These are phyloP conservation scores for Kryptopterus vitreolus DNA, from an alignment of 2,797 vertebrate species.

Conservation along the genomic window DNA sequence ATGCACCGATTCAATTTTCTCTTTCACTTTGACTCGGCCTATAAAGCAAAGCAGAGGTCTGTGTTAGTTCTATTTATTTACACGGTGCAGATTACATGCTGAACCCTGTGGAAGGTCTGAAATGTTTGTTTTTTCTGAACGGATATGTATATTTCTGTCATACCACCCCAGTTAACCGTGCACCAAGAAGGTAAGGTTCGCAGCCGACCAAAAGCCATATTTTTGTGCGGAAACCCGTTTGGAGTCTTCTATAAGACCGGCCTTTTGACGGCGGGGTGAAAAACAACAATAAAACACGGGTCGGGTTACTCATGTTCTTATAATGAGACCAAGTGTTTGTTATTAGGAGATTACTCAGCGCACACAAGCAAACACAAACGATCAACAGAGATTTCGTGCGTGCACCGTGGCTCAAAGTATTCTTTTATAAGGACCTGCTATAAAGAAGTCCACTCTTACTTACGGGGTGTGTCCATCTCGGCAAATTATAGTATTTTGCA, in stretches of 20 bases:
- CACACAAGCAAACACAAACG: neutral
- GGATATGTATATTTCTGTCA: slow-evolving; percentile 32
- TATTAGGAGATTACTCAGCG: slow-evolving; percentile 17
- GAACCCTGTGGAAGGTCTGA: slow-evolving; percentile 24
- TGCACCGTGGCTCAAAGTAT: slow-evolving; percentile 10
- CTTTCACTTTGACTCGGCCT: slow-evolving; percentile 1
- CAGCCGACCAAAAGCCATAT: neutral
- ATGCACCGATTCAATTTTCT: slow-evolving; percentile 21
- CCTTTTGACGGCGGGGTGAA: slow-evolving; percentile 37
- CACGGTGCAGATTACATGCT: slow-evolving; percentile 25
- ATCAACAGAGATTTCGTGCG: neutral
- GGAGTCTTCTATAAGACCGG: slow-evolving; percentile 7
- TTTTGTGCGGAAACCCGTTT: slow-evolving; percentile 17
- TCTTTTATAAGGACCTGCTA: slow-evolving; percentile 8
- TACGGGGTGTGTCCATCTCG: neutral
- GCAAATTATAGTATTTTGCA: slow-evolving; percentile 5
- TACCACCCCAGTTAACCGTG: slow-evolving; percentile 18
- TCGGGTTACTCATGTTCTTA: slow-evolving; percentile 23
- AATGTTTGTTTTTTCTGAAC: slow-evolving; percentile 39
- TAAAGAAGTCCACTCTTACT: too few species aligned
- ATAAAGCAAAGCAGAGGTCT: slow-evolving; percentile 36
- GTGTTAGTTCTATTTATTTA: slow-evolving; percentile 24
- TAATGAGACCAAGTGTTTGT: slow-evolving; percentile 32
- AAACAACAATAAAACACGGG: slow-evolving; percentile 15
- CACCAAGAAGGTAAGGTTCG: slow-evolving; percentile 24